Conservation (phyloP, 2,113 vertebrate species). For the Psittacara wagleri region DNA sequence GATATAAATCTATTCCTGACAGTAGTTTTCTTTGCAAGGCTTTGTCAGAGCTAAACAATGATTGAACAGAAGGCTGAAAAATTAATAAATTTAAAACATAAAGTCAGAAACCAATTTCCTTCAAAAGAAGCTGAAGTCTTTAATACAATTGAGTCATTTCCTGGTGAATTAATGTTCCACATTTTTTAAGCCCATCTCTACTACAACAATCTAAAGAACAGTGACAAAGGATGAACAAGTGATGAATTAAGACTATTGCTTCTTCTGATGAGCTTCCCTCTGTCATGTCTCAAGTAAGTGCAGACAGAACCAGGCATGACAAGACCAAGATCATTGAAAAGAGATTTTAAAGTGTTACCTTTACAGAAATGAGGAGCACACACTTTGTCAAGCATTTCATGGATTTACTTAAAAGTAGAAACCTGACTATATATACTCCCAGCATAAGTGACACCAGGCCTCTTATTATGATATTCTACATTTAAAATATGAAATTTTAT, state of each 20-base stretch:
- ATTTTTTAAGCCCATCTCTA: background rate
- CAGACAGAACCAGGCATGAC: background rate
- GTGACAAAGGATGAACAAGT: background rate
- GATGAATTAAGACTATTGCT: background rate
- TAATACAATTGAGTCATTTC: background rate
- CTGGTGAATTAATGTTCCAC: background rate
- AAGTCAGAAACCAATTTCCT: background rate
- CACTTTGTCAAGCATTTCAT: background rate
- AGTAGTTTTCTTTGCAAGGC: background rate
- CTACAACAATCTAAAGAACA: background rate
- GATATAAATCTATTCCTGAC: background rate
- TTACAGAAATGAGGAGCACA: background rate
- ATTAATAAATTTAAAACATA: background rate
- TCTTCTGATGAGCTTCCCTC: background rate
- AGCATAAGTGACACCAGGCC: background rate
- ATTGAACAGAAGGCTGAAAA: background rate
- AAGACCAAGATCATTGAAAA: background rate
- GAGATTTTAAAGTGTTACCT: background rate
- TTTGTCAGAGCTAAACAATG: background rate
- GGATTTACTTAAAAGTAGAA: background rate
- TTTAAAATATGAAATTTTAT: background rate
- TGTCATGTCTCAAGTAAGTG: background rate
- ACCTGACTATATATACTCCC: background rate
- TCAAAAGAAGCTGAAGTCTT: background rate
- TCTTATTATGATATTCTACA: background rate